Percentiles rank a stretch among this genome's conserved stretches.
These are phyloP conservation scores for Globodera ellingtonae DNA, from an alignment of 1,140 invertebrate species.

Conservation along the genomic window DNA sequence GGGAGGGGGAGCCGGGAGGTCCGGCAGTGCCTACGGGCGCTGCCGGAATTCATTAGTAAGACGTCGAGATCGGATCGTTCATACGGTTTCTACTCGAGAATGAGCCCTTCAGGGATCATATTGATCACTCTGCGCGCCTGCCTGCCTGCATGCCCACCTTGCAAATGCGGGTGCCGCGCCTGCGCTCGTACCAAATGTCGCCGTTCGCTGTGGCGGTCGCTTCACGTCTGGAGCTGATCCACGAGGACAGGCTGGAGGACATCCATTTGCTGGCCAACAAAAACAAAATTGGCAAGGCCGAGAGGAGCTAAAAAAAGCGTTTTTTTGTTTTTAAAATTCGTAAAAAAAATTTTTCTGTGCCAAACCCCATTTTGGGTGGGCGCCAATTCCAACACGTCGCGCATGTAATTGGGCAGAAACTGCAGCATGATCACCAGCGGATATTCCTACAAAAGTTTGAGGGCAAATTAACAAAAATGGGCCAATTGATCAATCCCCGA, in stretches of 20 bases:
- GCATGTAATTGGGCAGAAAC: slow-evolving; percentile 64
- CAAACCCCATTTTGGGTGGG: slow-evolving; percentile 58
- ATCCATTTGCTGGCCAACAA: slow-evolving; percentile 60
- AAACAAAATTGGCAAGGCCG: slow-evolving; percentile 60
- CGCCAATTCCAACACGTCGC: slow-evolving; percentile 63
- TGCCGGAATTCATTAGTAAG: too few species aligned
- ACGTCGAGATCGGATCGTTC: too few species aligned
- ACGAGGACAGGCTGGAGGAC: slow-evolving; percentile 59
- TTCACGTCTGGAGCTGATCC: slow-evolving; percentile 35
- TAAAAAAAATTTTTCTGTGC: too few species aligned
- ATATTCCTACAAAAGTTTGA: slow-evolving; percentile 34
- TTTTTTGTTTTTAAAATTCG: neutral
- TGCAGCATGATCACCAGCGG: slow-evolving; percentile 64
- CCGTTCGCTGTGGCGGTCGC: neutral
- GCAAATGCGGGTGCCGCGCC: slow-evolving; percentile 57
- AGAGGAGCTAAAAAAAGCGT: slow-evolving; percentile 31
- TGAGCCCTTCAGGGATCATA: too few species aligned
- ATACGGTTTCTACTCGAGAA: too few species aligned
- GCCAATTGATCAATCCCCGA: too few species aligned
- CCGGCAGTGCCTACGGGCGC: too few species aligned
- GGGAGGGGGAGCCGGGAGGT: too few species aligned
- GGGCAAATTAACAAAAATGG: slow-evolving; percentile 26
- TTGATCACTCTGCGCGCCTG: too few species aligned
- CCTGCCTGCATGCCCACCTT: slow-evolving; percentile 38
- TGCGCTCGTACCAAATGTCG: neutral